phyloP scores from a whole-genome alignment of 2,797 vertebrate species.

The Platalea minor region DNA sequence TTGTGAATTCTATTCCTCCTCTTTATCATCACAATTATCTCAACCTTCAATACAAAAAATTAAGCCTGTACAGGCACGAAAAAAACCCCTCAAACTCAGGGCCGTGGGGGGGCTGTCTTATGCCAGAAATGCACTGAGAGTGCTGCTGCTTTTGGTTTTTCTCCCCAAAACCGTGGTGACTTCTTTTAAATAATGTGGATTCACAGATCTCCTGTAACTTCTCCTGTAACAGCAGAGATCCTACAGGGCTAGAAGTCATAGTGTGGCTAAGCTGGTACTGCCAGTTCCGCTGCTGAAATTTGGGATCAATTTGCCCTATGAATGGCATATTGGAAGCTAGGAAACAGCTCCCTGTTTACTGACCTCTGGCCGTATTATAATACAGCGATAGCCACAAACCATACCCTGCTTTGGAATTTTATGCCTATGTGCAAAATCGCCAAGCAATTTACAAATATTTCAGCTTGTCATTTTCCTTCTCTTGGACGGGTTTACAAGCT shows the following conservation, averaged over 20 bases:
- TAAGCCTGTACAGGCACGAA: background rate
- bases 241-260: background rate
- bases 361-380: background rate
- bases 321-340: background rate
- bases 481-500: constrained; percentile 57
- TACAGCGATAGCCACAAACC: background rate
- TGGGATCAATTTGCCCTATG: background rate
- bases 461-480: constrained; percentile 48
- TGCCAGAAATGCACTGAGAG: background rate
- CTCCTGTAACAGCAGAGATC: background rate
- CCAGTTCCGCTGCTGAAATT: background rate
- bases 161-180: background rate
- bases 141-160: background rate
- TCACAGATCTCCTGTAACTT: background rate
- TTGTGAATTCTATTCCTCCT: background rate
- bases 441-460: constrained; percentile 61
- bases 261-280: background rate
- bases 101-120: background rate
- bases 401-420: background rate
- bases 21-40: background rate
- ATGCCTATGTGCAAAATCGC: constrained; percentile 22
- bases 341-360: background rate
- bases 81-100: rapidly evolving
- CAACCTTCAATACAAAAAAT: background rate
- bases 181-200: background rate